Evolutionary conservation across 2,888 invertebrate genomes (phyloP).

Genomic region (Orthosia gothica): DNA sequence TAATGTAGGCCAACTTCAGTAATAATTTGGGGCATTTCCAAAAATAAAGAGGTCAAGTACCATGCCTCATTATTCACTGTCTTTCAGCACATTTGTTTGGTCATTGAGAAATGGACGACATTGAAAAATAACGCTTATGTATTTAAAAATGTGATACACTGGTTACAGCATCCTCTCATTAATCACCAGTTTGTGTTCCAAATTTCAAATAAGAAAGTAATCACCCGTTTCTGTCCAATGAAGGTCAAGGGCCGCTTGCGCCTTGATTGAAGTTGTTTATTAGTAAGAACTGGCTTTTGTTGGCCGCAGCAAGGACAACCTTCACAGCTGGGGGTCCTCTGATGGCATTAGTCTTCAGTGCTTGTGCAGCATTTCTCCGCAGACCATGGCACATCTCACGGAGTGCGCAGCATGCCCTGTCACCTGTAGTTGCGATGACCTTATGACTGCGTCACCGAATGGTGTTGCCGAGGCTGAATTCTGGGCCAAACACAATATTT

Average conservation of each 20-base stretch:
- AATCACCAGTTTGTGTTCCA: not conserved
- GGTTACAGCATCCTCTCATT: conserved; percentile 1
- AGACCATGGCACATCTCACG: too few relatives aligned
- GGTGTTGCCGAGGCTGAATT: too few relatives aligned
- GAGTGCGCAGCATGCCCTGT: too few relatives aligned
- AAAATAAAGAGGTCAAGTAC: conserved; percentile 44
- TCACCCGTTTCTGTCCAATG: not conserved
- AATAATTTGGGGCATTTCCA: conserved; percentile 54
- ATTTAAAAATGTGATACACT: conserved; percentile 19
- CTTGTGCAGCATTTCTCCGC: too few relatives aligned
- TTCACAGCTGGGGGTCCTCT: too few relatives aligned
- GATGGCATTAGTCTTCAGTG: too few relatives aligned
- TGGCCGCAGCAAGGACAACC: too few relatives aligned
- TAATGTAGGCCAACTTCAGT: conserved; percentile 40
- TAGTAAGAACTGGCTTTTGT: too few relatives aligned
- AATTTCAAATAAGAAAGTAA: not conserved
- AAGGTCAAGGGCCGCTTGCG: not conserved
- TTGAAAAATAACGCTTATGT: conserved; percentile 9
- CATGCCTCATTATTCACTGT: conserved; percentile 40
- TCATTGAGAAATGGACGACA: conserved; percentile 28
- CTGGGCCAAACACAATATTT: too few relatives aligned
- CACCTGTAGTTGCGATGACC: too few relatives aligned
- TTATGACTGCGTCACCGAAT: too few relatives aligned
- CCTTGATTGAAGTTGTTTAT: not conserved
- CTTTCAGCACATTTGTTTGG: conserved; percentile 40